Conservation (phyloP, 2,113 vertebrate species). For the Pavo muticus region DNA sequence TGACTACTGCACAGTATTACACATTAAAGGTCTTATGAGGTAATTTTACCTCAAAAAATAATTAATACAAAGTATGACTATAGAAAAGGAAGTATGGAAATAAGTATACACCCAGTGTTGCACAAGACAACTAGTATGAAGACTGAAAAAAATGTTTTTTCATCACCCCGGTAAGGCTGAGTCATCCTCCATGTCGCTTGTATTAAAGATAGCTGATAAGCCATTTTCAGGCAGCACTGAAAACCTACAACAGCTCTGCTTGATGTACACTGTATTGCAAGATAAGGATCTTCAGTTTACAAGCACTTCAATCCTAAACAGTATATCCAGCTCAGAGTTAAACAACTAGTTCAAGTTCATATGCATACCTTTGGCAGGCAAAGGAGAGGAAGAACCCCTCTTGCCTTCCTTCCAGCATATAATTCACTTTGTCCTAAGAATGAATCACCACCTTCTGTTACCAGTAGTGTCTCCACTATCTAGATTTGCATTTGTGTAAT, state of each 20-base stretch:
- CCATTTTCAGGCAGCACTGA: background rate
- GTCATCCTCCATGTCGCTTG: background rate
- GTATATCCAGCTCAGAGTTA: background rate
- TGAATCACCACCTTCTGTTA: conserved; percentile 1
- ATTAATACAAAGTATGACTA: background rate
- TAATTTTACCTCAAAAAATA: conserved; percentile 17
- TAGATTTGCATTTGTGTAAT: conserved; percentile 21
- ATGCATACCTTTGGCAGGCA: background rate
- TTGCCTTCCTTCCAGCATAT: background rate
- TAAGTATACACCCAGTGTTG: background rate
- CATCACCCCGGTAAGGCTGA: background rate
- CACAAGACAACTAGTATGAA: conserved; percentile 21
- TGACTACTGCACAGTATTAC: background rate
- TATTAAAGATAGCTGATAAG: background rate
- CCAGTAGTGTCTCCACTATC: background rate
- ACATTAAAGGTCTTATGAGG: background rate
- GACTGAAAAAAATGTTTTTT: background rate
- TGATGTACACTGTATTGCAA: background rate
- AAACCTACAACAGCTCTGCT: background rate
- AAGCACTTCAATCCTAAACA: background rate
- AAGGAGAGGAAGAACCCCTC: background rate
- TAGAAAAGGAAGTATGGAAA: background rate
- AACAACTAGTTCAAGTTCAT: background rate
- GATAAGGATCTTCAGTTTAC: background rate
- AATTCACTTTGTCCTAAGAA: background rate